Base-by-base conservation (phyloP, 1,140 invertebrate genomes). In the Arctopsyche grandis region DNA sequence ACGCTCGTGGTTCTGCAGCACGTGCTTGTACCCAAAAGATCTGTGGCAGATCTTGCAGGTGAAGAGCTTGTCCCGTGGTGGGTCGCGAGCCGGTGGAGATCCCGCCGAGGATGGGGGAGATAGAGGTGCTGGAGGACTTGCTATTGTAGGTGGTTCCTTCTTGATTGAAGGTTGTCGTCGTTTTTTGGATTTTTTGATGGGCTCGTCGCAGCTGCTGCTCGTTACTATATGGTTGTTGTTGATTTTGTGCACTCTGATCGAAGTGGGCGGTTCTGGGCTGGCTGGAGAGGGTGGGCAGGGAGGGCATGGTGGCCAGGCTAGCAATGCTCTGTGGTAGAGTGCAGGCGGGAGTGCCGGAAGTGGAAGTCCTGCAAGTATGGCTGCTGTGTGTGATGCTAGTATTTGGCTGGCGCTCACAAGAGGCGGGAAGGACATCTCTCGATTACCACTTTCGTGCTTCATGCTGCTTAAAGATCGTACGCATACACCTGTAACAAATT, bases 1-100 rank as follows among this genome's bases (percentile, higher is more conserved):
- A 70, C 97, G 92, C 82, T 98, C 96, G 86, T 99, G 97, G 85
- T 99, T 99, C 85, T 98, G 96, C 19, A 98, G 88, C 1, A 98
- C 96, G 86, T 98, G 96, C 84, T 98, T 98, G 88, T 98, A 98
- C 7, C 96, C 96, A 84, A 98, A 98, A 0, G 93, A 94, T 74
- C 94, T 91, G 52, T 93, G 93, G 86, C 96, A 98, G 3, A 96
- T 93, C 70, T 92, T 92, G 87, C 96, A 98, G 1, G 93, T 95
- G 86, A 98, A 98, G 1, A 94, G 91, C 84, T 95, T 95, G 82
- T 96, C 95, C 0, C 93, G 88, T 0, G 89, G 88, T 83, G 83
- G 89, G 83, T 87, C 93, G 86, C 86, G 90, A 85, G 82, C 85
- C 75, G 84, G 89, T 80, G 80, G 89, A 58, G 84, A 89, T 79